Percentiles rank a stretch among this genome's conserved stretches.
These are phyloP conservation scores for Polyploca ridens DNA, from an alignment of 2,888 invertebrate genomes.

Conservation along the genomic window DNA sequence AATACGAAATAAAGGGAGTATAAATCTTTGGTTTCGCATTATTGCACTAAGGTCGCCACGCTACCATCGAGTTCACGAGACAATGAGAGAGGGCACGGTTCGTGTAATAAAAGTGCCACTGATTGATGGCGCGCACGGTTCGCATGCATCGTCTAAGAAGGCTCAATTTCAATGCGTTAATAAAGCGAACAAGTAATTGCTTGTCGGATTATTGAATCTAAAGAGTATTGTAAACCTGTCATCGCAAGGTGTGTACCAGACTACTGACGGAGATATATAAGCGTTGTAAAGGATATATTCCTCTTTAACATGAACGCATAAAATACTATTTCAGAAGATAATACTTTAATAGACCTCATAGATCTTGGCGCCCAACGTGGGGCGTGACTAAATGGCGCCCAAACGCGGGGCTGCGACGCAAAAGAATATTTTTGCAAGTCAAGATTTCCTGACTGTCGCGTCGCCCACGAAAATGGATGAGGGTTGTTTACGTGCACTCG, in stretches of 20 bases:
- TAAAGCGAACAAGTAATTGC: not conserved
- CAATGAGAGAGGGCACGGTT: conserved; percentile 36
- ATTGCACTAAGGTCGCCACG: conserved; percentile 17
- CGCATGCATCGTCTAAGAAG: conserved; percentile 6
- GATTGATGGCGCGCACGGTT: conserved; percentile 26
- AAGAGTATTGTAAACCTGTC: not conserved
- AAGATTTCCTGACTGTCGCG: conserved; percentile 55
- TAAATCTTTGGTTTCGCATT: conserved; percentile 26
- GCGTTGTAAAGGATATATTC: not conserved
- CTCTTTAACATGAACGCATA: not conserved
- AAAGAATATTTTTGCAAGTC: conserved; percentile 45
- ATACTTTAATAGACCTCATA: conserved; percentile 19
- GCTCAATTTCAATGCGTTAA: not conserved
- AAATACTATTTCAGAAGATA: not conserved
- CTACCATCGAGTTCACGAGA: conserved; percentile 22
- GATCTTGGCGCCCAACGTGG: conserved; percentile 50
- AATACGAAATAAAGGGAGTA: conserved; percentile 27
- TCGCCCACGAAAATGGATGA: conserved; percentile 58
- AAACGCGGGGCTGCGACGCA: conserved; percentile 26
- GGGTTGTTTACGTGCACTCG: conserved; percentile 70
- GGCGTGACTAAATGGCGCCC: conserved; percentile 23
- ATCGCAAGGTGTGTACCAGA: not conserved
- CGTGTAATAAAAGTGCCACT: conserved; percentile 27
- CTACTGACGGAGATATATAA: not conserved
- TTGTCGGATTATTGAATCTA: not conserved